A percentile compares a stretch with the other conserved stretches of the same genome.
These are phyloP conservation scores for Zaprionus africanus DNA, from an alignment of 1,140 invertebrate species.

Conservation along the genomic window DNA sequence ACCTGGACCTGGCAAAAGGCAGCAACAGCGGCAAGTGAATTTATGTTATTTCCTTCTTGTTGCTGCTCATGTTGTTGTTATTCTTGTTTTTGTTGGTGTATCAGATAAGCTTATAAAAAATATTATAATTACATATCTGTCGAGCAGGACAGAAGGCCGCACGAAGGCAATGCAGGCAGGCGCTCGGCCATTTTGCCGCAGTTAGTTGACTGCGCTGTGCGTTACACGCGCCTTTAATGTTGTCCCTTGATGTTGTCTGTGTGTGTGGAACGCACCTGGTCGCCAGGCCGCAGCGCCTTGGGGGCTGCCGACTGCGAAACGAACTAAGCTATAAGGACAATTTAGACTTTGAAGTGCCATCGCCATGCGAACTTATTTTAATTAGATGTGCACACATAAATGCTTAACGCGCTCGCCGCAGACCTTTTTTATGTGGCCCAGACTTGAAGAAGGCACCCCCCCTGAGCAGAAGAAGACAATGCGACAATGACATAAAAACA, in stretches of 20 bases:
- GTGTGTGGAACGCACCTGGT: slow-evolving; percentile 7
- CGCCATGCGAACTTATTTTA: slow-evolving; percentile 82
- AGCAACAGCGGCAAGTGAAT: slow-evolving; percentile 52
- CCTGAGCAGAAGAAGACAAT: slow-evolving; percentile 52
- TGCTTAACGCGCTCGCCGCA: slow-evolving; percentile 70
- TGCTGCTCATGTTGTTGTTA: not conserved
- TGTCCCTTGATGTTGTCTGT: slow-evolving; percentile 39
- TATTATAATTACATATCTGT: slow-evolving; percentile 83
- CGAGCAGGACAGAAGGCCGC: slow-evolving; percentile 18
- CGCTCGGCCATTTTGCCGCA: slow-evolving; percentile 20
- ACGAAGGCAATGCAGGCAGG: slow-evolving; percentile 10
- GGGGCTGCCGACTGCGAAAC: slow-evolving; percentile 36
- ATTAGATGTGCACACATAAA: slow-evolving; percentile 80
- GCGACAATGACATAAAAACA: slow-evolving; percentile 68
- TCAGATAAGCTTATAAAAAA: slow-evolving; percentile 84
- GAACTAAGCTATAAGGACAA: slow-evolving; percentile 79
- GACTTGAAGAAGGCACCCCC: slow-evolving; percentile 33
- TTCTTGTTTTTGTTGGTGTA: slow-evolving; percentile 65
- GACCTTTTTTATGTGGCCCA: slow-evolving; percentile 39
- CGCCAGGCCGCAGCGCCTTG: slow-evolving; percentile 48
- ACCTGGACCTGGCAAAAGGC: slow-evolving; percentile 35
- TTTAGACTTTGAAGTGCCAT: slow-evolving; percentile 83
- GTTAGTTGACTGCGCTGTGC: slow-evolving; percentile 40
- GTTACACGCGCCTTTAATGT: slow-evolving; percentile 57
- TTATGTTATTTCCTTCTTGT: slow-evolving; percentile 77